A percentile compares a stretch with the other conserved stretches of the same genome.
Conservation (phyloP, 2,888 invertebrate genomes). For the Athalia circularis region DNA sequence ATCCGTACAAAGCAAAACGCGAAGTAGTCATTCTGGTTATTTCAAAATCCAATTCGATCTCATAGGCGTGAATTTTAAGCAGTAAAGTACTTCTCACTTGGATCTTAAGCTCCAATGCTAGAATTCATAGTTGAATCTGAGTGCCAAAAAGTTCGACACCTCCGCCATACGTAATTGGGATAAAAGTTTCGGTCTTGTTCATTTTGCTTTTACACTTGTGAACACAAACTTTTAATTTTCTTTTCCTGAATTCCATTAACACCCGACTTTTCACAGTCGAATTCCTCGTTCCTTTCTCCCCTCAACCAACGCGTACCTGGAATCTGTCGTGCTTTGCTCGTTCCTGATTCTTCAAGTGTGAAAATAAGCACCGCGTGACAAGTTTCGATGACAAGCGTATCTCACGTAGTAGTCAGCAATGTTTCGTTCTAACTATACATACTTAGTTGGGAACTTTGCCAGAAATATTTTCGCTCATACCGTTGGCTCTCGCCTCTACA, state of each 20-base stretch:
- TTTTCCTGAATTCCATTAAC: conserved; percentile 12
- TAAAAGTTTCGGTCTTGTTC: neutral
- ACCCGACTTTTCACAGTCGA: conserved; percentile 5
- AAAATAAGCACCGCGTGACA: conserved; percentile 20
- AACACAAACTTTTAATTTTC: conserved; percentile 20
- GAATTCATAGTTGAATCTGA: no score
- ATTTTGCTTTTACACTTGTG: conserved; percentile 16
- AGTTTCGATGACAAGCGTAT: conserved; percentile 29
- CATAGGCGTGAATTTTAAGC: no score
- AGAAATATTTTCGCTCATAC: conserved; percentile 12
- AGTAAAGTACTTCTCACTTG: no score
- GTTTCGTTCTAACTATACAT: conserved; percentile 22
- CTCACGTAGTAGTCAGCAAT: neutral
- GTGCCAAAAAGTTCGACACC: no score
- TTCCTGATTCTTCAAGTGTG: conserved; percentile 29
- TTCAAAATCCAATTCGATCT: no score
- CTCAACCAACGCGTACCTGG: neutral
- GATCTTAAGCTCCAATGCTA: no score
- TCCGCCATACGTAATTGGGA: neutral
- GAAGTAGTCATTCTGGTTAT: no score
- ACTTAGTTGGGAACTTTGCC: conserved; percentile 17
- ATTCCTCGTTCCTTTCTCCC: neutral
- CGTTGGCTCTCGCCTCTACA: neutral
- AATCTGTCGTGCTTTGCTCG: neutral
- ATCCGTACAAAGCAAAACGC: no score